A percentile compares a stretch with the other conserved stretches of the same genome.
Conservation (phyloP, 2,888 invertebrate species). For the Lasioglossum oenotherae region DNA sequence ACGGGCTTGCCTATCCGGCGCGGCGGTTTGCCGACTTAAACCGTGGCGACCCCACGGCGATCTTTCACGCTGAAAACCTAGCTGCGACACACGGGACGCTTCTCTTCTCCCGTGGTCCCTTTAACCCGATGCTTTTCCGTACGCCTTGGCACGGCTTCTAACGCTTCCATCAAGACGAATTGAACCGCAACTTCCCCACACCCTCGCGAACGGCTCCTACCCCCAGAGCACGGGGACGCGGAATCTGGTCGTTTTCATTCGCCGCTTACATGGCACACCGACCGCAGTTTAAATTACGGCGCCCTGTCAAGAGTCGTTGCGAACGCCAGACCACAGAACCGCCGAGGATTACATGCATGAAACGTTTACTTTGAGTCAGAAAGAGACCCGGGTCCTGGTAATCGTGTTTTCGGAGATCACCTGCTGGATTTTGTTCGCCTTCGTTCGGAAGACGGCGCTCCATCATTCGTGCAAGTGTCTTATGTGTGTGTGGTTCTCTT, state of each 20-base stretch:
- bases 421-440: neutral
- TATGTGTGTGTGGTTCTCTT: neutral
- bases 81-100: constrained; percentile 5
- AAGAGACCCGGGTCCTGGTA: neutral
- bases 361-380: constrained; percentile 47
- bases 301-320: constrained; percentile 53
- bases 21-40: constrained; percentile 17
- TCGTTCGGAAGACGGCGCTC: neutral
- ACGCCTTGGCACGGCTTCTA: constrained; percentile 15
- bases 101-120: neutral
- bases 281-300: constrained; percentile 72
- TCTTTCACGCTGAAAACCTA: neutral
- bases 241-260: constrained; percentile 71
- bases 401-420: neutral
- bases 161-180: constrained; percentile 56
- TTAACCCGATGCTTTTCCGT: constrained; percentile 11
- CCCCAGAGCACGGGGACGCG: constrained; percentile 26
- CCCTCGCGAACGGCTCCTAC: neutral
- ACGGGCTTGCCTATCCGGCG: neutral
- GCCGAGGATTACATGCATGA: constrained; percentile 47
- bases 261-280: constrained; percentile 55
- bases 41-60: constrained; percentile 24
- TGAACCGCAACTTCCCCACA: constrained; percentile 40
- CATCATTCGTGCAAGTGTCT: neutral
- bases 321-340: constrained; percentile 63